phyloP scores from a whole-genome alignment of 2,888 invertebrate genomes.

The Tiliacea citrago region DNA sequence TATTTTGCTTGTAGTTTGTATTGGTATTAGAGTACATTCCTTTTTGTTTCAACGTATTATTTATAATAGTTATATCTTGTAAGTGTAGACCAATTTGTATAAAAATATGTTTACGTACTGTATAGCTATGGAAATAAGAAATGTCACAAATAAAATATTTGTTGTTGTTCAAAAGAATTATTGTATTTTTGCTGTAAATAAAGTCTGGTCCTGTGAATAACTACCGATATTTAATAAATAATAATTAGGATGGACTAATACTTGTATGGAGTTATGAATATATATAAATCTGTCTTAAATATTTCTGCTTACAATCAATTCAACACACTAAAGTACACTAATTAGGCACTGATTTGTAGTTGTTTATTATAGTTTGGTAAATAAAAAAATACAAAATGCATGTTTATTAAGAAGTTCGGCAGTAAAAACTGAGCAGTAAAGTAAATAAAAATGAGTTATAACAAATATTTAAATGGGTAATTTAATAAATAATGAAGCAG shows the following conservation, averaged over 20 bases:
- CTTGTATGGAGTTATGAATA: neutral
- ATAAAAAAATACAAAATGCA: too few species aligned
- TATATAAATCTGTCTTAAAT: neutral
- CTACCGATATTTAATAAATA: slow-evolving; percentile 1
- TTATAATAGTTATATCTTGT: slow-evolving; percentile 6
- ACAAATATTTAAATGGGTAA: too few species aligned
- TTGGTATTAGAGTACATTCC: slow-evolving; percentile 23
- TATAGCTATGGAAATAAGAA: neutral
- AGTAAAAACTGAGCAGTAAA: too few species aligned
- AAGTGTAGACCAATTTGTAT: slow-evolving; percentile 40
- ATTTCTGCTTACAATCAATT: neutral
- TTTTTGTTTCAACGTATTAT: neutral
- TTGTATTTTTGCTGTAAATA: slow-evolving; percentile 10
- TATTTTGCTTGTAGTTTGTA: neutral
- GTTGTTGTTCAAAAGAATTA: neutral
- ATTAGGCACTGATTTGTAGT: too few species aligned
- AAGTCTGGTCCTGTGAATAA: neutral
- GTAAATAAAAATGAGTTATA: too few species aligned
- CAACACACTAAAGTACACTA: neutral
- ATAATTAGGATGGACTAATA: neutral
- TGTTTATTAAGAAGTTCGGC: too few species aligned
- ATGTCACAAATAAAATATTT: slow-evolving; percentile 2
- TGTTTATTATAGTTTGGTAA: too few species aligned
- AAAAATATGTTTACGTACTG: neutral
- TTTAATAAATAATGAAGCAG: too few species aligned